These are phyloP conservation scores for Sweltsa coloradensis DNA, from an alignment of 1,140 invertebrate species.

Conservation along the genomic window DNA sequence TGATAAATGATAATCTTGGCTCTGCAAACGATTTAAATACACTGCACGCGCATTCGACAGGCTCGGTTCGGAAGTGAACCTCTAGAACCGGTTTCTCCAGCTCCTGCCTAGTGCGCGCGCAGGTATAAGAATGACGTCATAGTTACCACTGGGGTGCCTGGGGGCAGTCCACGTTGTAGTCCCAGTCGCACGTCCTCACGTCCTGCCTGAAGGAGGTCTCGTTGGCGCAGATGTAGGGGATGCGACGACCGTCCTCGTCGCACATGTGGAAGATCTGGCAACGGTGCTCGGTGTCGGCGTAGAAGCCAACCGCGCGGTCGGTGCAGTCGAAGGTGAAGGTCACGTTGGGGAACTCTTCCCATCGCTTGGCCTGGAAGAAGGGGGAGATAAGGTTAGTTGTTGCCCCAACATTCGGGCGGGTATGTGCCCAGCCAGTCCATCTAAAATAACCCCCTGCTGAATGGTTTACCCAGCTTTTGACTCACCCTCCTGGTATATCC, in stretches of 20 bases:
- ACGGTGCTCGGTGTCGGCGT: constrained; percentile 46
- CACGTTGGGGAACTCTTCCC: constrained; percentile 46
- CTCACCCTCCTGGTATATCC: too few species aligned
- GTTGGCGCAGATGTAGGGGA: constrained; percentile 46
- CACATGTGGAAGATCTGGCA: constrained; percentile 54
- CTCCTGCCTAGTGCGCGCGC: neutral
- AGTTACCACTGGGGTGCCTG: constrained; percentile 36
- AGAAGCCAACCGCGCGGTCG: constrained; percentile 41
- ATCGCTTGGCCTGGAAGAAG: constrained; percentile 33
- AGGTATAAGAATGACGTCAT: neutral
- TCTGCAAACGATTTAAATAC: too few species aligned
- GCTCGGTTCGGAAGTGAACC: too few species aligned
- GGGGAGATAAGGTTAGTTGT: too few species aligned
- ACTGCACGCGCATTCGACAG: too few species aligned
- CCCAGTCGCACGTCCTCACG: constrained; percentile 47
- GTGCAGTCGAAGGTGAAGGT: constrained; percentile 46
- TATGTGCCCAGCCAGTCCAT: too few species aligned
- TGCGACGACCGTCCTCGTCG: constrained; percentile 43
- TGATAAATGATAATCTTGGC: too few species aligned
- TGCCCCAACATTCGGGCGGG: too few species aligned
- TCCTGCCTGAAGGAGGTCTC: constrained; percentile 47
- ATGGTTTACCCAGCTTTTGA: too few species aligned
- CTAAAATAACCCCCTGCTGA: too few species aligned
- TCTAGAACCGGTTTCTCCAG: too few species aligned
- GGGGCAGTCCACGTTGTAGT: constrained; percentile 43